Percentiles rank a stretch among this genome's conserved stretches.
These are phyloP conservation scores for Cynoglossus semilaevis DNA, from an alignment of 2,113 vertebrate species.

Conservation along the genomic window DNA sequence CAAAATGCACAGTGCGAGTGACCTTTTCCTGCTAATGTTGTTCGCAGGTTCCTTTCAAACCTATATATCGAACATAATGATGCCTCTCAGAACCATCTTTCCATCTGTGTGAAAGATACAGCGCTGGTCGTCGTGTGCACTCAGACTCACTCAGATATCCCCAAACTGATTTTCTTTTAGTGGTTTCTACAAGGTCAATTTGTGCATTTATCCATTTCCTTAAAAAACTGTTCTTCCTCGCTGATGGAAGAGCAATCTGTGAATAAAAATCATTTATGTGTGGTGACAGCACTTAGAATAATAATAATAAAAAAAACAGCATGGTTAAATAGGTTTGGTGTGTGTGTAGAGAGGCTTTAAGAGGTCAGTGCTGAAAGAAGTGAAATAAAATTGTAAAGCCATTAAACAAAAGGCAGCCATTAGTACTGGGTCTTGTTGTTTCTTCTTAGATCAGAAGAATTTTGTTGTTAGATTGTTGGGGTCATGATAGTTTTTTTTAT, in stretches of 20 bases:
- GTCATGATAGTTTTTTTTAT: too few relatives aligned
- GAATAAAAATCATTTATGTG: constrained; percentile 23
- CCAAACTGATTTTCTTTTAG: constrained; percentile 52
- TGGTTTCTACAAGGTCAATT: constrained; percentile 43
- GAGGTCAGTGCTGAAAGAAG: constrained; percentile 20
- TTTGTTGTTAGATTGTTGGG: not conserved
- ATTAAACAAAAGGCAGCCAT: constrained; percentile 36
- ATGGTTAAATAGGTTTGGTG: constrained; percentile 10
- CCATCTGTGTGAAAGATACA: constrained; percentile 4
- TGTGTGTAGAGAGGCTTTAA: constrained; percentile 13
- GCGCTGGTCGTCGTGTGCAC: not conserved
- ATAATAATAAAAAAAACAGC: constrained; percentile 9
- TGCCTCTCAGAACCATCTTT: not conserved
- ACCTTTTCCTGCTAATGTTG: constrained; percentile 21
- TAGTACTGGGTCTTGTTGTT: constrained; percentile 15
- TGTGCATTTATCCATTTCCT: constrained; percentile 20
- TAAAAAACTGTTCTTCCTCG: constrained; percentile 3
- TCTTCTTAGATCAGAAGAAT: constrained; percentile 27
- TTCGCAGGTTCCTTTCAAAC: constrained; percentile 36
- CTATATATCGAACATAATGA: constrained; percentile 47
- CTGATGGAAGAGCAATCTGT: constrained; percentile 35
- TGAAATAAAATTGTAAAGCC: constrained; percentile 28
- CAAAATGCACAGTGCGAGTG: constrained; percentile 1
- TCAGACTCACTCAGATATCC: constrained; percentile 31
- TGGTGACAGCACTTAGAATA: constrained; percentile 19